Evolutionary conservation across 2,113 vertebrate genomes (phyloP).

Genomic region (Epinephelus cyanopodus): DNA sequence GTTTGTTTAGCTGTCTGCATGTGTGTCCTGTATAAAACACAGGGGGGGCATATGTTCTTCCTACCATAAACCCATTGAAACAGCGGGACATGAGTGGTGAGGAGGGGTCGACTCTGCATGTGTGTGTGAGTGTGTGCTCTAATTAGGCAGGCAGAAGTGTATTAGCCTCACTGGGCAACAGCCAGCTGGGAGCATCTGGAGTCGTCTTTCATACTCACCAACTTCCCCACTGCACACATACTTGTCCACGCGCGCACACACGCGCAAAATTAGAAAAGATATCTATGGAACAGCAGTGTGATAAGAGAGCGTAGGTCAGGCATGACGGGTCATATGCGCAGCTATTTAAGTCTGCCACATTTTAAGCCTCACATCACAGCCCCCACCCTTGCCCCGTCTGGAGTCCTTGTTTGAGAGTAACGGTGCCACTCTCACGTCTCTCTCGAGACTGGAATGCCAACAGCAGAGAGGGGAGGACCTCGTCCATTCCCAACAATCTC

Average conservation of each 20-base stretch:
- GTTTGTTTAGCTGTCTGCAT: conserved; percentile 81
- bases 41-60: conserved; percentile 76
- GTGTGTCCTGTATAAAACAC: conserved; percentile 78
- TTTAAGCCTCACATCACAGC: conserved; percentile 56
- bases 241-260: conserved; percentile 12
- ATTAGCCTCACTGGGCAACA: conserved; percentile 80
- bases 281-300: conserved; percentile 58
- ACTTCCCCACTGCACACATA: conserved; percentile 48
- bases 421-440: conserved; percentile 47
- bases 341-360: conserved; percentile 75
- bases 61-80: conserved; percentile 77
- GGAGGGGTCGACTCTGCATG: conserved; percentile 57
- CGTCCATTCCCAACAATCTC: conserved; percentile 29
- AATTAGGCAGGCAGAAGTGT: conserved; percentile 80
- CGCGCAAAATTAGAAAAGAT: conserved; percentile 65
- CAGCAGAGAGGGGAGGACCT: conserved; percentile 42
- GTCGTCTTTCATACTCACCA: conserved; percentile 74
- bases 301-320: conserved; percentile 71
- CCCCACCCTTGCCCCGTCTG: conserved; percentile 16
- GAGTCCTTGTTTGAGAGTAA: conserved; percentile 51
- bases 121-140: conserved; percentile 65
- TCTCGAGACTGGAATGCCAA: conserved; percentile 55
- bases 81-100: conserved; percentile 67
- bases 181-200: conserved; percentile 84
- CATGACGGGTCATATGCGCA: conserved; percentile 63